These are phyloP conservation scores for Phthorimaea operculella DNA, from an alignment of 1,140 invertebrate species.

Conservation along the genomic window DNA sequence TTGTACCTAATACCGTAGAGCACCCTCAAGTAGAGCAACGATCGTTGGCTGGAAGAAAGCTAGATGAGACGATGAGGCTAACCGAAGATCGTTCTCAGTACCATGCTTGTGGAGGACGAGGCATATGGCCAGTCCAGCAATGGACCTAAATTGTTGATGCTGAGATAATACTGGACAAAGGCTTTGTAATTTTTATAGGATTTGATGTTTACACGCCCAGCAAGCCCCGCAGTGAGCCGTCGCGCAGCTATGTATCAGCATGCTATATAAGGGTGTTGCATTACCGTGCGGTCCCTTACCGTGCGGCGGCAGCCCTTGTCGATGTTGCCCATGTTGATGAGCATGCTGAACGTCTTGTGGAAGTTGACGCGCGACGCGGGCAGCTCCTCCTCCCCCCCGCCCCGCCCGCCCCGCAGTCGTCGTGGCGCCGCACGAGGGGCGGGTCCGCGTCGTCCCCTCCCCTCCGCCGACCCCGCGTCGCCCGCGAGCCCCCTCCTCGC, in stretches of 20 bases:
- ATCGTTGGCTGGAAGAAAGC: too few species aligned
- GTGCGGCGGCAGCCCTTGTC: conserved; percentile 70
- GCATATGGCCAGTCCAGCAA: too few species aligned
- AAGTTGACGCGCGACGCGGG: conserved; percentile 68
- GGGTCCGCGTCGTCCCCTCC: conserved; percentile 18
- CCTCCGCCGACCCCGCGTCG: conserved; percentile 13
- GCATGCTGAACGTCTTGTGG: conserved; percentile 76
- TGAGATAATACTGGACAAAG: too few species aligned
- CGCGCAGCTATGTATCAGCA: neutral
- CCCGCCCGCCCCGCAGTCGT: conserved; percentile 19
- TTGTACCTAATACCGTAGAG: too few species aligned
- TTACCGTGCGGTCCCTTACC: conserved; percentile 47
- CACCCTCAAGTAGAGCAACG: too few species aligned
- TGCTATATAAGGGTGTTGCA: neutral
- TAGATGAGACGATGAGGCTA: too few species aligned
- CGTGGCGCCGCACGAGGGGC: conserved; percentile 27
- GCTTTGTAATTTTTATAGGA: too few species aligned
- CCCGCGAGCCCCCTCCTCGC: conserved; percentile 17
- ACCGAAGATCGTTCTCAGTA: too few species aligned
- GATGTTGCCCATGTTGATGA: conserved; percentile 78
- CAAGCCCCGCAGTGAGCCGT: too few species aligned
- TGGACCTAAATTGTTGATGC: too few species aligned
- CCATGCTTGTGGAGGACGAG: too few species aligned
- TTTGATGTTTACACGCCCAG: too few species aligned
- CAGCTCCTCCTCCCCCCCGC: conserved; percentile 27